Base-by-base conservation (phyloP, 92 coral and sea anemone species). In the Montipora capitata region DNA sequence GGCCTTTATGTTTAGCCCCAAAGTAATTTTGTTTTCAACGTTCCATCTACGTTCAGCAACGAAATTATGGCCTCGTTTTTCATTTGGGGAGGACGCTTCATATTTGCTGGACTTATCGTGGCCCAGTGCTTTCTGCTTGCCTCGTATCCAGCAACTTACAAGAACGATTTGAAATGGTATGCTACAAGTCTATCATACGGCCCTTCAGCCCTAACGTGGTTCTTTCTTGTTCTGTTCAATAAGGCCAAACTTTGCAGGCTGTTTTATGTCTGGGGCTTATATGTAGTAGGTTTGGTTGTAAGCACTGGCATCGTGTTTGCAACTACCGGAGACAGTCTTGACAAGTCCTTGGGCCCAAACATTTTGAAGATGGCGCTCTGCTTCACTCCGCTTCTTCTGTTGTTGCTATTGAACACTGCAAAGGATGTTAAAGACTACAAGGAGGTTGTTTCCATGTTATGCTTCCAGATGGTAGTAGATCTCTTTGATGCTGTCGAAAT, bases 331-430 rank as follows among this genome's bases (percentile, higher is more conserved):
- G 79, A 71, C 72, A 61, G 45, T 9, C 59, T 83, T 59, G 87
- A 83, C 40, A 73, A 63, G 1, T 59, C 43, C 40, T 57, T 83
- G 4, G 87, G 79, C 5, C 87, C 79, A 42, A 83, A 72, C 38
- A 6, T 71, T 20, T 45, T 83, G 49, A 83, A 72, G 49, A n/a
- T 12, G 42, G 16, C 58, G 16, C 86, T 94, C 3, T 96, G 97
- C 51, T 59, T 93, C 62, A 77, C 97, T 2, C 99, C 99, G 9
- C 96, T 64, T 7, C 84, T 96, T 3, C 88, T 91, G 7, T 70
- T 94, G 27, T 72, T 96, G 48, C 88, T 96, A 5, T 86, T 96
- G 13, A 82, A 81, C 86, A 82, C 86, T 7, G 76, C 68, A 39
- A 51, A 58, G 10, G 89, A 69, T 70, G 16, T 17, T 1, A 14